Evolutionary conservation across 2,888 invertebrate species (phyloP), one percentile per base, ranked within the genome.

Genomic region (Epirrita christyi): DNA sequence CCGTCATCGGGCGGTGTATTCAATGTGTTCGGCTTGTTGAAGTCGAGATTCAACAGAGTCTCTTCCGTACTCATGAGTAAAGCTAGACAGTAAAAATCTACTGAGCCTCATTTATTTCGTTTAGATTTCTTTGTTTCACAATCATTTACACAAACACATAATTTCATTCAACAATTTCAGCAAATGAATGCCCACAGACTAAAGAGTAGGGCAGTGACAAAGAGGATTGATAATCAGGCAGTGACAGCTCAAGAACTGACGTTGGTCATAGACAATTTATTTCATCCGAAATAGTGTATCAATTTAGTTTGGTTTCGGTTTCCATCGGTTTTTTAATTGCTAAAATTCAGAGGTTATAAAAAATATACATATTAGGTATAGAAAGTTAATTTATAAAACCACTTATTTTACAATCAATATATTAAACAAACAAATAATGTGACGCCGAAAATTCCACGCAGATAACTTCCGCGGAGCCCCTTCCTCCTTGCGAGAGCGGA

Each of bases 21-120:
- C 71, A 76, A 72, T 71, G 82, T 80, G 73, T 80, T 85, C 67
- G 85, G 83, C 77, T 94, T 93, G 86, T 93, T 93, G 88, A 94
- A 92, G 86, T 94, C 94, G 83, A 94, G 92, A 86, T 92, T 92
- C 82, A 94, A 89, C 76, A 94, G 93, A 81, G 93, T 93, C 88
- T 93, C 93, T 87, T 92, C 91, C 88, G 93, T 91, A 92, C 93
- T 93, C 93, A 93, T 94, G 86, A 93, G 93, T 88, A 87, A 85
- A 86, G 87, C 80, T 87, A 83, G 82, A 81, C 80, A 80, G 75
- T 70, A 73, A 76, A 78, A 80, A 86, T 83, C 80, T 85, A 82
- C 85, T 73, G 91, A 90, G 82, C 92, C 87, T 86, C 92, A 92
- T 92, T 89, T 92, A 92, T 88, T 89, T 83, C 83, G 78, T 81